Conservation (phyloP, 2,113 vertebrate species). For the Rhagologus leucostigma region DNA sequence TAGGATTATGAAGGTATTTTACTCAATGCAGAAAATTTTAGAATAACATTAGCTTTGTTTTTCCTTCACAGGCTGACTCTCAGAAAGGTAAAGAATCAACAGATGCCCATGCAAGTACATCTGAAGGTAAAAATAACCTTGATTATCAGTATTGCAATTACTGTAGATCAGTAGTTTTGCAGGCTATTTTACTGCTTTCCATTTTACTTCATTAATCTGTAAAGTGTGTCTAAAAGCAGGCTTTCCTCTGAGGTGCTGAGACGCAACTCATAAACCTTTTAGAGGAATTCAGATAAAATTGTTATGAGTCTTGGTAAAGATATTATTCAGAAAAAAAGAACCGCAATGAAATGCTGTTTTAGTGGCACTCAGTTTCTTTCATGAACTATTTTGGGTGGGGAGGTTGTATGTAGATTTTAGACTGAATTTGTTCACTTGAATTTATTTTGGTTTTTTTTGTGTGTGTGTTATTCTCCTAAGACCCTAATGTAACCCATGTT, state of each 20-base stretch:
- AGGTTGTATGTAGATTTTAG: background rate
- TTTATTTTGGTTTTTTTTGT: background rate
- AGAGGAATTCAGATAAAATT: background rate
- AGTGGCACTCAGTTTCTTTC: background rate
- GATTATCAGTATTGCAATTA: background rate
- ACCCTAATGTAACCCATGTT: background rate
- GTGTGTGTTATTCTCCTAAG: conserved; percentile 6
- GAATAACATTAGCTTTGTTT: background rate
- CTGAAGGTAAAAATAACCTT: conserved; percentile 69
- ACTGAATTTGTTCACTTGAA: background rate
- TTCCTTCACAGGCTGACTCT: conserved; percentile 63
- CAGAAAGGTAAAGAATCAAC: conserved; percentile 24
- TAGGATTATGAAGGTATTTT: background rate
- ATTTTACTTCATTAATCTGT: background rate
- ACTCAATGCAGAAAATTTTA: background rate
- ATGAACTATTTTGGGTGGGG: background rate
- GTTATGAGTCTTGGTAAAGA: background rate
- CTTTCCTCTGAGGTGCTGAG: background rate
- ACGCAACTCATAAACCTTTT: background rate
- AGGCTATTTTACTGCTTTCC: background rate
- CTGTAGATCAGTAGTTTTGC: background rate
- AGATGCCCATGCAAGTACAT: conserved; percentile 64
- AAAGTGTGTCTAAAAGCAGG: background rate
- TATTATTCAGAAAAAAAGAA: background rate
- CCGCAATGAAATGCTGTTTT: background rate